Evolutionary conservation across 1,140 invertebrate species (phyloP).

Genomic region (Cydia fagiglandana): DNA sequence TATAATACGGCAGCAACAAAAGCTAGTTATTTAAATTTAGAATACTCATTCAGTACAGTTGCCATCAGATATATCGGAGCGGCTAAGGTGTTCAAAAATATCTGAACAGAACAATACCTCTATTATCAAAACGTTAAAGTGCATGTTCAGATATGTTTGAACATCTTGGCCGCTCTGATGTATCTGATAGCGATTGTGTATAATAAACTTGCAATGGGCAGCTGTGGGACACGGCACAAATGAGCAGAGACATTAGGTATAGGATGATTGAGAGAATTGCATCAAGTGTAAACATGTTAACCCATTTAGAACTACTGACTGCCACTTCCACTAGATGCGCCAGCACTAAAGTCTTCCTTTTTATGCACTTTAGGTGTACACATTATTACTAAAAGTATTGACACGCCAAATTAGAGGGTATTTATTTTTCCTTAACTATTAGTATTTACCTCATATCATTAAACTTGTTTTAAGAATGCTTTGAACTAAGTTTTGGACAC

Average conservation of each 20-base stretch:
- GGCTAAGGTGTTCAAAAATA: no score
- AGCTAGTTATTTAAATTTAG: not conserved
- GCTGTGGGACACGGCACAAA: not conserved
- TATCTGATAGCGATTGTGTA: not conserved
- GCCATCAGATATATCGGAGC: no score
- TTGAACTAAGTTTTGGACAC: conserved; percentile 16
- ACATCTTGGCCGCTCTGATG: no score
- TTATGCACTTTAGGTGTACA: conserved; percentile 16
- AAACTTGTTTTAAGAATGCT: conserved; percentile 22
- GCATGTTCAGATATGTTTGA: no score
- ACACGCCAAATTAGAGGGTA: conserved; percentile 26
- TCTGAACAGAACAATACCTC: no score
- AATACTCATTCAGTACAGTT: not conserved
- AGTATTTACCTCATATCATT: conserved; percentile 11
- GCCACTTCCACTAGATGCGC: conserved; percentile 13
- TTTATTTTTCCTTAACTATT: conserved; percentile 20
- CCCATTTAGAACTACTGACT: not conserved
- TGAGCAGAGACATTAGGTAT: not conserved
- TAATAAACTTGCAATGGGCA: not conserved
- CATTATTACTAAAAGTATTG: conserved; percentile 18
- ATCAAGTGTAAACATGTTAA: conserved; percentile 10
- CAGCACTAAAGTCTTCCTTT: conserved; percentile 20
- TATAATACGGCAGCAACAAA: not conserved
- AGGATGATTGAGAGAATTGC: not conserved
- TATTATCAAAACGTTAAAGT: no score